phyloP scores from a whole-genome alignment of 1,140 invertebrate genomes.

The Drosophila pseudoobscura region DNA sequence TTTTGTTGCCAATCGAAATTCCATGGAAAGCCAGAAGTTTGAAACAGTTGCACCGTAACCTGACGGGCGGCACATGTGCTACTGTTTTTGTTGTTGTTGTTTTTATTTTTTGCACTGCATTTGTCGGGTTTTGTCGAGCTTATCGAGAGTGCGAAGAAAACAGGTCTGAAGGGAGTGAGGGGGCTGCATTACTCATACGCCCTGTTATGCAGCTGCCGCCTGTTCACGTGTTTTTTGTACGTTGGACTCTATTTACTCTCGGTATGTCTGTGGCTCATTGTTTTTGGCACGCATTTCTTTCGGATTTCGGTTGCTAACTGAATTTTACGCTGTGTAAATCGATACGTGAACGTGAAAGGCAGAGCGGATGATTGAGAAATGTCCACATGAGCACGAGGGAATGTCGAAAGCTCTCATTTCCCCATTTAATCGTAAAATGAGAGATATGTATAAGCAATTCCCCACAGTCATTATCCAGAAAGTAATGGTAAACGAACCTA shows the following conservation, averaged over 20 bases:
- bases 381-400: too few species aligned
- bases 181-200: conserved; percentile 53
- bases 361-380: too few species aligned
- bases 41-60: conserved; percentile 27
- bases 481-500: too few species aligned
- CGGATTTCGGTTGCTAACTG: conserved; percentile 37
- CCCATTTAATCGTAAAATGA: too few species aligned
- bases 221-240: conserved; percentile 8
- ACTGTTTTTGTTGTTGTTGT: neutral
- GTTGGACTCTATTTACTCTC: neutral
- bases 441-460: too few species aligned
- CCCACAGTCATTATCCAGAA: too few species aligned
- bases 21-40: conserved; percentile 20
- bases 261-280: neutral
- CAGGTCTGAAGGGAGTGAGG: conserved; percentile 3
- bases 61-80: neutral
- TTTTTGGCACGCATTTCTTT: conserved; percentile 44
- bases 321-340: neutral
- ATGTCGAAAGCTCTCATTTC: too few species aligned
- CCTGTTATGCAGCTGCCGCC: conserved; percentile 39
- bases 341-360: too few species aligned
- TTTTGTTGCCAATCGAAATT: conserved; percentile 34
- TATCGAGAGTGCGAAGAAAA: conserved; percentile 1
- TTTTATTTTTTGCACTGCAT: conserved; percentile 29
- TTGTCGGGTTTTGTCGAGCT: conserved; percentile 29